phyloP scores from a whole-genome alignment of 2,797 vertebrate genomes.

The Halcyon chelicuti region DNA sequence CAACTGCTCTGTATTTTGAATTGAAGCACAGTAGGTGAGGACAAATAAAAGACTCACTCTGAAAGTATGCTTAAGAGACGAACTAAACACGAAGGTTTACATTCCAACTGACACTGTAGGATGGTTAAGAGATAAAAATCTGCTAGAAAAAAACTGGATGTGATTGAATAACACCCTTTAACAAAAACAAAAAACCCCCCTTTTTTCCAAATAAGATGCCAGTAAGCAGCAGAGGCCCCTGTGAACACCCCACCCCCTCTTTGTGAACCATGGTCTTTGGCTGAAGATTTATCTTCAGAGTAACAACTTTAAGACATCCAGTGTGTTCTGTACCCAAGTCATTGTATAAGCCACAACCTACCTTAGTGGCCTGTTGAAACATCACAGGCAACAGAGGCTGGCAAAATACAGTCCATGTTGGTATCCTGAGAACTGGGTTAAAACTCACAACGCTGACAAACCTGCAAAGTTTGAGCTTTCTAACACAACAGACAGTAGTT shows the following conservation, averaged over 20 bases:
- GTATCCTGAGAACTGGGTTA: not conserved
- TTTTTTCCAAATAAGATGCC: not conserved
- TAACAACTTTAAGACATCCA: not conserved
- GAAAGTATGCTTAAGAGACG: not conserved
- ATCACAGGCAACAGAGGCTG: not conserved
- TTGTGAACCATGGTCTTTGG: not conserved
- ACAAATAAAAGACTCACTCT: not conserved
- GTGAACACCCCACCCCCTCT: not conserved
- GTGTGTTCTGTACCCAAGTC: not conserved
- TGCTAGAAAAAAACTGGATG: not conserved
- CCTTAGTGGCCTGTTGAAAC: not conserved
- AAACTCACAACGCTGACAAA: not conserved
- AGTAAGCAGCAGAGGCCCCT: not conserved
- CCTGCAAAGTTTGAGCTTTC: not conserved
- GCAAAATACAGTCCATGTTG: not conserved
- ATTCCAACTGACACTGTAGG: not conserved
- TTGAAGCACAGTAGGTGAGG: not conserved
- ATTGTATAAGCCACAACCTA: not conserved
- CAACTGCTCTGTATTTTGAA: not conserved
- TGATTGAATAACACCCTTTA: not conserved
- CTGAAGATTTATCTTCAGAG: not conserved
- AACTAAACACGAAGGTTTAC: not conserved
- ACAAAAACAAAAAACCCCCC: not conserved
- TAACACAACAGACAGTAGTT: not conserved
- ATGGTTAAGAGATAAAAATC: not conserved